Evolutionary conservation across 2,888 invertebrate species (phyloP), one percentile per base, ranked within the genome.

Genomic region (Dugesia japonica): DNA sequence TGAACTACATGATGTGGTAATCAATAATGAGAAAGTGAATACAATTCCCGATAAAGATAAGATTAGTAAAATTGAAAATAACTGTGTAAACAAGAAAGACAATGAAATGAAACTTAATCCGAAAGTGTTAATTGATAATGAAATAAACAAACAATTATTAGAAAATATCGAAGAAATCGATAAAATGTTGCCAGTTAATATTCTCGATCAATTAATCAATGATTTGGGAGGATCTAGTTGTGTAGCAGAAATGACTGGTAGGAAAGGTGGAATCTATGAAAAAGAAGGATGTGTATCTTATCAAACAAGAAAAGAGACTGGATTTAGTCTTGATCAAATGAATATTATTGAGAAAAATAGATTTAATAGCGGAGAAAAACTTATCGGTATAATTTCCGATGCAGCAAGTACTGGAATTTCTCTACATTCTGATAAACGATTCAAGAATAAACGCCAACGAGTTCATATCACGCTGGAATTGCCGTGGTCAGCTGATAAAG

Each of bases 291-390:
- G 9, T 1, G 92, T 97, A 81, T 90, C 90, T 80, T 97, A 97
- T 85, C 94, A 97, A 86, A 91, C 92, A 75, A 88, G 97, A 28
- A 92, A 92, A 0, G 97, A 97, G 83, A 89, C 89, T 0, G 97
- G 98, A 85, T 93, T 94, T 71, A 93, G 97, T 15, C 87, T 98
- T 31, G 98, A 98, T 87, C 92, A 93, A 0, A 88, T 99, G 78
- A 98, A 98, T 86, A 88, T 98, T 77, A 20, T 20, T 0, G 75
- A 83, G 83, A 80, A 83, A 76, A 83, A 84, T 78, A 73, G 77
- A 76, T 84, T 84, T 79, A 84, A 83, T 83, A 80, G 80, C 73
- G 84, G 83, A 1, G 81, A 81, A 79, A 83, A 83, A 78, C 79
- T 82, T n/a, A 81, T 83, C 26, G 83, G 83, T 26, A 82, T 84